A percentile compares a stretch with the other conserved stretches of the same genome.
Conservation (phyloP, 2,113 vertebrate species). For the Stictonetta naevosa region DNA sequence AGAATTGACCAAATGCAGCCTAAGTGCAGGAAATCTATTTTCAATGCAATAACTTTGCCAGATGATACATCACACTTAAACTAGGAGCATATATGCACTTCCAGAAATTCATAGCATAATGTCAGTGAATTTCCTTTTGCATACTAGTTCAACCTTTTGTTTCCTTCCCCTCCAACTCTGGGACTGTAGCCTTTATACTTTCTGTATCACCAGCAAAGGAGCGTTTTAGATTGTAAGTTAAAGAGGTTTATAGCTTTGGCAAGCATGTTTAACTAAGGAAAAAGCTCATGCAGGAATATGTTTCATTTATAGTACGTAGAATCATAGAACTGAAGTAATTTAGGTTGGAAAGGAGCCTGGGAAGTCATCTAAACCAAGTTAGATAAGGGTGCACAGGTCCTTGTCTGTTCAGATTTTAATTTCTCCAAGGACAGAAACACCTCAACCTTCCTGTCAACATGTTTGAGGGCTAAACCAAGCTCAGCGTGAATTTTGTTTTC, state of each 20-base stretch:
- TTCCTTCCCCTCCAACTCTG: constrained; percentile 27
- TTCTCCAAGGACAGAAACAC: background rate
- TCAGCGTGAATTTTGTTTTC: too few relatives aligned
- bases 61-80: constrained; percentile 40
- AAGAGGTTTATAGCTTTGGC: background rate
- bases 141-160: constrained; percentile 9
- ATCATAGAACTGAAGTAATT: background rate
- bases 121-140: constrained; percentile 56
- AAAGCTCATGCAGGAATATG: background rate
- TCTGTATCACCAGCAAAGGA: background rate
- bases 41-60: constrained; percentile 50
- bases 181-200: background rate
- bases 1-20: constrained; percentile 46
- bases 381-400: background rate
- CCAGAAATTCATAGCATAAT: constrained; percentile 65
- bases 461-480: background rate
- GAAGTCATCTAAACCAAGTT: background rate
- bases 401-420: background rate
- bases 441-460: background rate
- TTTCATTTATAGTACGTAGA: background rate
- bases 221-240: background rate
- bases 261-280: background rate
- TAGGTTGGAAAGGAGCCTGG: background rate
- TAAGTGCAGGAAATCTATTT: constrained; percentile 62
- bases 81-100: constrained; percentile 22